Percentiles rank a stretch among this genome's conserved stretches.
phyloP scores from a whole-genome alignment of 2,797 vertebrate species.

The Naso thynnoides region DNA sequence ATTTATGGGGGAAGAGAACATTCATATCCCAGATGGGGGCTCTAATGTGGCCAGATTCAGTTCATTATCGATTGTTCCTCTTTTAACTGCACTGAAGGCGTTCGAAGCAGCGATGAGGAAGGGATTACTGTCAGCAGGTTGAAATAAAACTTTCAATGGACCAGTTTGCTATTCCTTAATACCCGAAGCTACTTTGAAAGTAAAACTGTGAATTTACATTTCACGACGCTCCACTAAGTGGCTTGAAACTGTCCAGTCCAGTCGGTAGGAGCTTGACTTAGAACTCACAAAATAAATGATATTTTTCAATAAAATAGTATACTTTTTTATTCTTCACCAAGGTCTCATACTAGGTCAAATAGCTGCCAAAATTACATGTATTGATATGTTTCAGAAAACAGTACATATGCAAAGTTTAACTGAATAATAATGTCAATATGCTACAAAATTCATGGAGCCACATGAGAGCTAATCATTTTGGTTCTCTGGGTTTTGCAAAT shows the following conservation, averaged over 20 bases:
- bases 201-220: conserved; percentile 74
- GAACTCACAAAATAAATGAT: conserved; percentile 9
- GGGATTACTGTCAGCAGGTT: conserved; percentile 69
- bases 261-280: conserved; percentile 25
- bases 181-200: conserved; percentile 77
- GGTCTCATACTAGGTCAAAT: neutral
- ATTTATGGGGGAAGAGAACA: conserved; percentile 69
- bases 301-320: conserved; percentile 20
- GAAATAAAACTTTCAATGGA: conserved; percentile 77
- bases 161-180: conserved; percentile 65
- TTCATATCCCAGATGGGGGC: conserved; percentile 73
- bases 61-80: conserved; percentile 81
- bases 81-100: conserved; percentile 71
- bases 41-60: conserved; percentile 79
- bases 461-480: neutral
- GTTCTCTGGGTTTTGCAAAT: neutral
- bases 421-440: too few species aligned
- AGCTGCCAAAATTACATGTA: neutral
- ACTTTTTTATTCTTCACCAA: conserved; percentile 24
- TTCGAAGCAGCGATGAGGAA: conserved; percentile 71
- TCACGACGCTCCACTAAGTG: conserved; percentile 40
- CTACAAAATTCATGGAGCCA: too few species aligned
- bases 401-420: neutral
- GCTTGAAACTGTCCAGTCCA: conserved; percentile 41
- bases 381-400: neutral